Evolutionary conservation across 64 coral and sea anemone species (phyloP).

Genomic region (Montipora efflorescens): DNA sequence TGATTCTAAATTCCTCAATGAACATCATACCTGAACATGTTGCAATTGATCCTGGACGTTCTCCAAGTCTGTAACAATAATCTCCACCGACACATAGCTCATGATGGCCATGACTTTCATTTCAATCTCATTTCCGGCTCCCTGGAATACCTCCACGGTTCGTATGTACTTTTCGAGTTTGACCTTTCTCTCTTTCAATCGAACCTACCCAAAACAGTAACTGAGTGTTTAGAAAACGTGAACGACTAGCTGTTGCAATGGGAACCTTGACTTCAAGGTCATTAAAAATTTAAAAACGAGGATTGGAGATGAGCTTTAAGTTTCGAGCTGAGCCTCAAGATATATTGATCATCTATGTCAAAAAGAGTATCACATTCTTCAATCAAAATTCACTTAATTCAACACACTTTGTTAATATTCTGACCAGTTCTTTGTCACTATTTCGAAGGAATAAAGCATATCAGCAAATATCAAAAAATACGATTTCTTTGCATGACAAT

Average conservation of each 20-base stretch:
- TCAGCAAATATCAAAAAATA: no score
- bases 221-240: not conserved
- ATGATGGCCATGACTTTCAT: constrained; percentile 91
- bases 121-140: constrained; percentile 78
- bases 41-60: constrained; percentile 89
- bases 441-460: no score
- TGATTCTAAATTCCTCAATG: not conserved
- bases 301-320: no score
- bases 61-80: constrained; percentile 88
- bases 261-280: no score
- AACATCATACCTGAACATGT: constrained; percentile 74
- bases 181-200: constrained; percentile 92
- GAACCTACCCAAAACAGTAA: constrained; percentile 20
- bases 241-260: not conserved
- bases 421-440: no score
- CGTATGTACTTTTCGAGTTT: constrained; percentile 95
- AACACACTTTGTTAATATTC: no score
- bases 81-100: constrained; percentile 89
- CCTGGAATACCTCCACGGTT: constrained; percentile 91
- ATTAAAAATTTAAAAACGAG: no score
- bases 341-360: no score
- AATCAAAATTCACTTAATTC: no score
- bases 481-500: not conserved
- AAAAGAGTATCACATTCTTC: no score
- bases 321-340: no score